Evolutionary conservation across 1,140 invertebrate genomes (phyloP).

Genomic region (Monomorium pharaonis): DNA sequence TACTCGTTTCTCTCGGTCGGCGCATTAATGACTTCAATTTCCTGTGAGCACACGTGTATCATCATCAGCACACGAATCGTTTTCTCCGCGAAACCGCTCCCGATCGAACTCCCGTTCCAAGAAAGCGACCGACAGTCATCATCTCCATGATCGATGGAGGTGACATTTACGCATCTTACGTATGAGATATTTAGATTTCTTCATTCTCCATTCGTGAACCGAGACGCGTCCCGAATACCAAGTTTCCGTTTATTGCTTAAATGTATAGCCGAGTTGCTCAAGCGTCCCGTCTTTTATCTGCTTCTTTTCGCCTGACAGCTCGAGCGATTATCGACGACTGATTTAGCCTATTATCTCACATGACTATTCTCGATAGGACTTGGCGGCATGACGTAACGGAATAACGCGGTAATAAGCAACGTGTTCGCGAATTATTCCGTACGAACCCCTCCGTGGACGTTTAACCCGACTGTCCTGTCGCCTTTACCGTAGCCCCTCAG

Average conservation of each 20-base stretch:
- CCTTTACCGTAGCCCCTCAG: conserved; percentile 31
- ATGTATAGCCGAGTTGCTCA: conserved; percentile 6
- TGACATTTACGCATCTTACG: not conserved
- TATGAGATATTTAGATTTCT: not conserved
- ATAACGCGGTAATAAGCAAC: not conserved
- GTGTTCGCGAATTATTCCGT: not conserved
- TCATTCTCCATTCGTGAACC: not conserved
- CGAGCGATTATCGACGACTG: not conserved
- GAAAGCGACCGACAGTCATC: conserved; percentile 46
- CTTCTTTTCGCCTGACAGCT: not conserved
- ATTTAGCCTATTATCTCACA: not conserved
- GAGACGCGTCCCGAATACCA: not conserved
- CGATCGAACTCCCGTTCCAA: conserved; percentile 27
- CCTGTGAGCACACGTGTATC: conserved; percentile 51
- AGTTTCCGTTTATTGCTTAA: not conserved
- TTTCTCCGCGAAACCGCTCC: conserved; percentile 27
- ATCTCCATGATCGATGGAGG: conserved; percentile 21
- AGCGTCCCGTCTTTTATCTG: not conserved
- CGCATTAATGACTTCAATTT: conserved; percentile 73
- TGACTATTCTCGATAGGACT: not conserved
- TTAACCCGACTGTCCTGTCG: conserved; percentile 50
- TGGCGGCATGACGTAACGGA: not conserved
- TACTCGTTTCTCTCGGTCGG: conserved; percentile 58
- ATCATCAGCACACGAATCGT: conserved; percentile 51
- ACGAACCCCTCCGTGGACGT: not conserved